Evolutionary conservation across 2,113 vertebrate genomes (phyloP), one percentile per base, ranked within the genome.

Genomic region (Ctenomys sociabilis): DNA sequence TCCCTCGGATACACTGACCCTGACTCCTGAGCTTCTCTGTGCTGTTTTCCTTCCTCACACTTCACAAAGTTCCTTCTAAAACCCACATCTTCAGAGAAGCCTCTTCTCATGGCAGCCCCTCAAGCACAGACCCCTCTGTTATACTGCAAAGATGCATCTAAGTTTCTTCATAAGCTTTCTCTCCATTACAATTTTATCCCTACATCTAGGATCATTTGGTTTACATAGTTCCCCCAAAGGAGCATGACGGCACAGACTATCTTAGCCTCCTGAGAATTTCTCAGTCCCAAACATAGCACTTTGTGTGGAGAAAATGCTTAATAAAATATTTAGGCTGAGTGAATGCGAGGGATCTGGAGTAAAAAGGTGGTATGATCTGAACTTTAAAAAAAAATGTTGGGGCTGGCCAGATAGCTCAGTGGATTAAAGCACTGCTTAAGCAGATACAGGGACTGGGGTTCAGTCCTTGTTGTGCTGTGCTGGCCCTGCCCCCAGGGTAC

Each of bases 1-100:
- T 64, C 32, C n/a, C 7, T 85, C 21, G 8, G 12, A 6, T 5
- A 43, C 12, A 13, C 9, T 1, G 1, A 61, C 11, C 73, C 88
- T n/a, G 43, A 40, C 24, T 80, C 8, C 3, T 21, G 16, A n/a
- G 10, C 37, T 66, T 30, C 7, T 49, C 2, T 0, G 0, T 8
- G 35, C 28, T 14, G 2, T 21, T 84, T 49, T 1, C 57, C 32
- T 35, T 85, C 24, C n/a, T 61, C 11, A 11, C 43, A 52, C 52
- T 40, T 87, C 32, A 24, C 57, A 43, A 66, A 7, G 24, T n/a
- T 45, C 37, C 63, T 12, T 6, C 19, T 30, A 17, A 49, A 57
- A n/a, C 72, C 21, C 40, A 73, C 7, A 28, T 59, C 77, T 57
- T 63, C 45, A 37, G 26, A 61, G 66, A 61, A 83, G 13, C 21